These are phyloP conservation scores for Gnatocerus cornutus DNA, from an alignment of 2,888 invertebrate species.

Conservation along the genomic window DNA sequence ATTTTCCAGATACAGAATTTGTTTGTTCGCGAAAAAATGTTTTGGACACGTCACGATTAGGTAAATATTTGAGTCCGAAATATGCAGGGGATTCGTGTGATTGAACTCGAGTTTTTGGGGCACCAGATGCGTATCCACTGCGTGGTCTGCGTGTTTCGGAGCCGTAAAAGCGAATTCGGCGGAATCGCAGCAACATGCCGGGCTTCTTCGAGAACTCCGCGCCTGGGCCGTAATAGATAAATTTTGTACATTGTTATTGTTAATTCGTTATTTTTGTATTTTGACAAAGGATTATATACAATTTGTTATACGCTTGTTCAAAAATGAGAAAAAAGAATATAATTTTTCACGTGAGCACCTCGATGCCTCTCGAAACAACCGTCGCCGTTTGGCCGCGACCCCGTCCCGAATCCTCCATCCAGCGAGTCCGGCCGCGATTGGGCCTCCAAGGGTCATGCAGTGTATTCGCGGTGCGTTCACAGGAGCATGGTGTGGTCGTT, in stretches of 20 bases:
- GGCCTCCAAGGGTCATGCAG: slow-evolving; percentile 58
- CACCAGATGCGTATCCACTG: too few relatives aligned
- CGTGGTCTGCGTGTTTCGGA: slow-evolving; percentile 8
- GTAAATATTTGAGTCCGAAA: too few relatives aligned
- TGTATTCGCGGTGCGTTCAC: slow-evolving; percentile 63
- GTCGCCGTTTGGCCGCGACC: slow-evolving; percentile 55
- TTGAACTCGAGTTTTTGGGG: too few relatives aligned
- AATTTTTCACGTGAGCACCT: slow-evolving; percentile 68
- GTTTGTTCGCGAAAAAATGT: too few relatives aligned
- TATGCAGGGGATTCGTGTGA: too few relatives aligned
- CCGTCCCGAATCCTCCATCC: slow-evolving; percentile 61
- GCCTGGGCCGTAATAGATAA: slow-evolving; percentile 41
- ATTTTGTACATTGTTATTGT: slow-evolving; percentile 65
- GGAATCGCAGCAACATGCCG: slow-evolving; percentile 21
- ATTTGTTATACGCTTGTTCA: slow-evolving; percentile 66
- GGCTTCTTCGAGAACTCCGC: slow-evolving; percentile 10
- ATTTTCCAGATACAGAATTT: too few relatives aligned
- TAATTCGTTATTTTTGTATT: slow-evolving; percentile 70
- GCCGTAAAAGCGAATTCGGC: slow-evolving; percentile 6
- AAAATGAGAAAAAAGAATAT: slow-evolving; percentile 56
- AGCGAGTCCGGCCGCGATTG: slow-evolving; percentile 50
- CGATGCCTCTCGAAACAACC: slow-evolving; percentile 64
- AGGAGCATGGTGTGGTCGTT: slow-evolving; percentile 66
- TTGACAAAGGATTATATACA: slow-evolving; percentile 62
- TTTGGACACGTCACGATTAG: too few relatives aligned